A percentile compares a stretch with the other conserved stretches of the same genome.
phyloP scores from a whole-genome alignment of 2,113 vertebrate species.

The Tichodroma muraria region DNA sequence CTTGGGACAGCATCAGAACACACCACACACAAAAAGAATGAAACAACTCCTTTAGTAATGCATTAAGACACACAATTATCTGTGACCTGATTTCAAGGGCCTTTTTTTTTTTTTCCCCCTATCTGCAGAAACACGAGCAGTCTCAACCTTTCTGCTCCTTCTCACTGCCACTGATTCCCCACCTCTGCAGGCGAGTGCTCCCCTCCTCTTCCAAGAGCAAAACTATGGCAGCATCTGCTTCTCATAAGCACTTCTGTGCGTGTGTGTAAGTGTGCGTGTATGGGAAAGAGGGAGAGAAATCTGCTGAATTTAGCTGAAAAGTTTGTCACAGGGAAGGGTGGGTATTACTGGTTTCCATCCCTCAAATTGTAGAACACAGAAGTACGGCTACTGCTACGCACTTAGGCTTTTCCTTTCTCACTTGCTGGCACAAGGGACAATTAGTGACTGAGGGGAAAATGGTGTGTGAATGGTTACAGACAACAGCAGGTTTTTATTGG shows the following conservation, averaged over 20 bases:
- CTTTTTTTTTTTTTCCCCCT: neutral
- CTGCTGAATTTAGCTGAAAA: constrained; percentile 47
- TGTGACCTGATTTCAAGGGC: neutral
- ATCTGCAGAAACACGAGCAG: neutral
- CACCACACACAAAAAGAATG: neutral
- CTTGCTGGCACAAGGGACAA: neutral
- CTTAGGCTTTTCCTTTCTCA: neutral
- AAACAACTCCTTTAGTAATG: neutral
- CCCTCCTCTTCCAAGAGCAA: constrained; percentile 49
- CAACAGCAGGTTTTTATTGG: neutral
- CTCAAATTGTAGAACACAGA: neutral
- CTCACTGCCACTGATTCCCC: neutral
- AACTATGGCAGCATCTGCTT: constrained; percentile 68
- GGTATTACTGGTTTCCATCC: neutral
- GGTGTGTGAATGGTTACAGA: neutral
- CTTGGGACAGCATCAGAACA: constrained; percentile 1
- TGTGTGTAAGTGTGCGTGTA: neutral
- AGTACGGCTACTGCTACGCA: neutral
- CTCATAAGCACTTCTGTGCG: constrained; percentile 65
- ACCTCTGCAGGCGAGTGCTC: neutral
- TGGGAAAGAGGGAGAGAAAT: neutral
- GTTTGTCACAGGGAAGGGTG: neutral
- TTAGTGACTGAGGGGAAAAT: neutral
- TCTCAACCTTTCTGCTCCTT: neutral
- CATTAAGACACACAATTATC: neutral